These are phyloP conservation scores for Oenanthe oenanthe DNA, from an alignment of 2,113 vertebrate species.

Conservation along the genomic window DNA sequence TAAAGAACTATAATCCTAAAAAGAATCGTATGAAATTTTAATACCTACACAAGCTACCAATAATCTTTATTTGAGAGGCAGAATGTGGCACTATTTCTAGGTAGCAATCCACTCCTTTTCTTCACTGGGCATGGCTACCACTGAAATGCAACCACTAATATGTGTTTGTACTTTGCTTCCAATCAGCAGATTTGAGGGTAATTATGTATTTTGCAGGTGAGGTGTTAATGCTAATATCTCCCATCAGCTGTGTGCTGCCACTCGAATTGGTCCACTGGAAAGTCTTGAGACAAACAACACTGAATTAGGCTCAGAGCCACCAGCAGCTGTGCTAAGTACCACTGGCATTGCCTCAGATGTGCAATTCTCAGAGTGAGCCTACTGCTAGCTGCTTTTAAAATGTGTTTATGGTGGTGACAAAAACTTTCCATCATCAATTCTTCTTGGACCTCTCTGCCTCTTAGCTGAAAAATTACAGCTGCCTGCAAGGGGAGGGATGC, in stretches of 20 bases:
- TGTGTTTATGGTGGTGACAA: slow-evolving; percentile 39
- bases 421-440: slow-evolving; percentile 54
- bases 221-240: slow-evolving; percentile 25
- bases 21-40: background rate
- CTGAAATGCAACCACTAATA: background rate
- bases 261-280: slow-evolving; percentile 51
- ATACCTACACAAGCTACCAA: background rate
- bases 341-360: background rate
- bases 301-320: slow-evolving; percentile 39
- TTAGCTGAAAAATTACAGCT: slow-evolving; percentile 40
- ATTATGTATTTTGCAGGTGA: slow-evolving; percentile 53
- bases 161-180: slow-evolving; percentile 20
- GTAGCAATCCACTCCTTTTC: background rate
- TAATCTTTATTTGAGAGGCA: background rate
- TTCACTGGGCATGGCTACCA: background rate
- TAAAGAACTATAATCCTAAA: background rate
- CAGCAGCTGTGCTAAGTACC: slow-evolving; percentile 44
- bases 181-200: slow-evolving; percentile 31
- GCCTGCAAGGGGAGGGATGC: background rate
- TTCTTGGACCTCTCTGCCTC: slow-evolving; percentile 16
- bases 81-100: background rate
- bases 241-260: slow-evolving; percentile 46
- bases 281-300: slow-evolving; percentile 49
- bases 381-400: slow-evolving; percentile 7
- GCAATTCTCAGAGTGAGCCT: slow-evolving; percentile 1